Conservation (phyloP, 2,888 invertebrate species). For the Mellilla xanthometata region DNA sequence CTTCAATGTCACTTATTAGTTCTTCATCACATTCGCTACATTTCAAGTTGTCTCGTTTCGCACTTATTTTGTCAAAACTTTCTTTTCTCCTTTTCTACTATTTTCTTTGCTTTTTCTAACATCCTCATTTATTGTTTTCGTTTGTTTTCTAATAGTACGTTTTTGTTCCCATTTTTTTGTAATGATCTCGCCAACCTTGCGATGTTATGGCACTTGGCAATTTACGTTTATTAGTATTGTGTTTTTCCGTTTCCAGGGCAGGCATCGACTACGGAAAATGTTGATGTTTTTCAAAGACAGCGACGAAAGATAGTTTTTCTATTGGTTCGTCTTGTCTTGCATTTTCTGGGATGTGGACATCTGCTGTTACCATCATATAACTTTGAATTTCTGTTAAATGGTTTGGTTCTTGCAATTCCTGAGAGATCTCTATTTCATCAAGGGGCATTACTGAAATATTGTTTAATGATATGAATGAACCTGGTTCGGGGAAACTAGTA, state of each 20-base stretch:
- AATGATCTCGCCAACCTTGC: neutral
- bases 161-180: too few relatives aligned
- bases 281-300: too few relatives aligned
- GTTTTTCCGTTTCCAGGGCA: neutral
- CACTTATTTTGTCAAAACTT: too few relatives aligned
- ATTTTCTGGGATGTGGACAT: too few relatives aligned
- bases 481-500: too few relatives aligned
- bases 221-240: neutral
- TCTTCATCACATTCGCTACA: too few relatives aligned
- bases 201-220: neutral
- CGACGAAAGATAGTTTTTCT: too few relatives aligned
- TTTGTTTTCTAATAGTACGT: neutral
- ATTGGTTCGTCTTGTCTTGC: neutral
- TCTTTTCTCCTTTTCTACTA: too few relatives aligned
- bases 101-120: neutral
- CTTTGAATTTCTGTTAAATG: slow-evolving; percentile 10
- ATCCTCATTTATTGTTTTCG: too few relatives aligned
- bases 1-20: too few relatives aligned
- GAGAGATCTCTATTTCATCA: neutral
- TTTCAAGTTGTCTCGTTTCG: too few relatives aligned
- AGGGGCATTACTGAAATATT: neutral
- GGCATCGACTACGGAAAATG: neutral
- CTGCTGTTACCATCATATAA: neutral
- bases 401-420: neutral
- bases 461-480: neutral